These are phyloP conservation scores for Aplochiton taeniatus DNA, from an alignment of 2,797 vertebrate species.

Conservation along the genomic window DNA sequence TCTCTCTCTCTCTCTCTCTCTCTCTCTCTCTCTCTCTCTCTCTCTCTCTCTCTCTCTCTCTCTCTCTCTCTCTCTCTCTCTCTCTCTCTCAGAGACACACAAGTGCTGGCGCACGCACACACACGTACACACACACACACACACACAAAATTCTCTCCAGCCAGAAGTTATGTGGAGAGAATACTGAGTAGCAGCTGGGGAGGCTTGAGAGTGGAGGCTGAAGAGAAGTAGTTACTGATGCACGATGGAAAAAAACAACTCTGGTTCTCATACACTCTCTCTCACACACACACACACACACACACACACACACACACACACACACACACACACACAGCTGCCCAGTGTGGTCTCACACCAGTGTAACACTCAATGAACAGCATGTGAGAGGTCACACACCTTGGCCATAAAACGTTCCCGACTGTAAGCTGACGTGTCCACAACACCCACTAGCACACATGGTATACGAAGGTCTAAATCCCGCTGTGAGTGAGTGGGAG, in stretches of 20 bases:
- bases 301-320: not conserved
- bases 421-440: not conserved
- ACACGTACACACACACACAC: constrained; percentile 1
- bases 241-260: not conserved
- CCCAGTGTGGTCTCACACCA: not conserved
- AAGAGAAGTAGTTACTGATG: not conserved
- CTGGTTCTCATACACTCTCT: too few species aligned
- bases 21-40: not conserved
- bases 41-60: not conserved
- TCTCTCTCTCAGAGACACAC: too few species aligned
- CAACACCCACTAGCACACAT: not conserved
- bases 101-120: constrained; percentile 1
- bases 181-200: constrained; percentile 41
- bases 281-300: constrained; percentile 3
- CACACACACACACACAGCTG: not conserved
- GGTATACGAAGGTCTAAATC: too few species aligned
- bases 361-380: not conserved
- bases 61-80: not conserved
- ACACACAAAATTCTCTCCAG: not conserved
- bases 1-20: not conserved
- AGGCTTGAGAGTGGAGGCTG: not conserved
- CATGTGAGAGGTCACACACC: constrained; percentile 16
- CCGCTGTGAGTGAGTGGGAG: too few species aligned
- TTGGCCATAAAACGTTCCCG: constrained; percentile 1
- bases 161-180: constrained; percentile 14